Evolutionary conservation across 2,797 vertebrate species (phyloP), one percentile per base, ranked within the genome.

Genomic region (Protonibea diacanthus): DNA sequence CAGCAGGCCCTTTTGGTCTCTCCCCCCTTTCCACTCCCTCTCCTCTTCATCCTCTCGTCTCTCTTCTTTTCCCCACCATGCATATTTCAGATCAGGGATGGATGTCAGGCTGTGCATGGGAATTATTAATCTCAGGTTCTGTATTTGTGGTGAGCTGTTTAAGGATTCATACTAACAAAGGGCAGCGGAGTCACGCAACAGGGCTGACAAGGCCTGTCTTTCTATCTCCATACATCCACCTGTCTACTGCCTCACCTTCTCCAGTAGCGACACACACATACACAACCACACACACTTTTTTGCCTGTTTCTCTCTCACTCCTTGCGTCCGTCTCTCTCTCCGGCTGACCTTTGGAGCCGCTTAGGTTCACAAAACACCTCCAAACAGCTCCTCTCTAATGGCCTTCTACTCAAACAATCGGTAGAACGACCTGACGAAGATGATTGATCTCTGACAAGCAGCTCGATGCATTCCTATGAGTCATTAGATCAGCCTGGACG

Each of bases 361-460:
- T 94, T 94, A 95, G 94, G 94, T 94, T 95, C 95, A 95, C 94
- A 94, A 95, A 95, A 95, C 94, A 94, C 93, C 94, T 95, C 94
- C 93, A 93, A 94, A 95, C 95, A 95, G 94, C 93, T 95, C 93
- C 93, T 92, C 95, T 95, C 95, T 95, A 95, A 95, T 95, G 94
- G 94, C 94, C 94, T 86, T 74, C 94, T 94, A 81, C 94, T 95
- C 94, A 96, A 95, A 95, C 95, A 95, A 94, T 94, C 91, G 93
- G 90, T 94, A 91, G 91, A 94, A 94, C 89, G 92, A 92, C 91
- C 94, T 91, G 94, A 95, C 93, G 89, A 91, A 95, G 90, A 95
- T 95, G 95, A 96, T 96, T 96, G 95, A 95, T 96, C 94, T 94
- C 94, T 93, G 95, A 95, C 95, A 95, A 94, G 93, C 92, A 67